These are phyloP conservation scores for Miniopterus natalensis DNA, from an alignment of 2,113 vertebrate species.

Conservation along the genomic window DNA sequence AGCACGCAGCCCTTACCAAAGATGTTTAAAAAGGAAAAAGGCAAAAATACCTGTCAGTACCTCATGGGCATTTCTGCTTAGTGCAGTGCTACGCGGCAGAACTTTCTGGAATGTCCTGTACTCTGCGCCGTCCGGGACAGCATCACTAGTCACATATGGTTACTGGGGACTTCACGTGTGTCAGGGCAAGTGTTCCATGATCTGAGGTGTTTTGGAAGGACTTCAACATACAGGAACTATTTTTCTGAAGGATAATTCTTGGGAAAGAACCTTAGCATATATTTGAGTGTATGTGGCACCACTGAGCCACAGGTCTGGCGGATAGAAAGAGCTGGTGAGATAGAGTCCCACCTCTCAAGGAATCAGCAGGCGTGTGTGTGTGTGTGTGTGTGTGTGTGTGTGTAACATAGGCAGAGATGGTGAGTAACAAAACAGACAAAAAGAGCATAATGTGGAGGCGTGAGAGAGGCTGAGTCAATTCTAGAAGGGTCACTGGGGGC, in stretches of 20 bases:
- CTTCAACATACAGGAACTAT: background rate
- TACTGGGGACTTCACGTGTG: background rate
- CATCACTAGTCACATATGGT: background rate
- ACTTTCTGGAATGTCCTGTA: background rate
- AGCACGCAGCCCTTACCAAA: background rate
- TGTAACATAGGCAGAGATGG: background rate
- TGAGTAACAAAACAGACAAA: background rate
- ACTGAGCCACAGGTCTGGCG: background rate
- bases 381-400: background rate
- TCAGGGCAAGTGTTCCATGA: accelerated
- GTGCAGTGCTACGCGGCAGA: accelerated
- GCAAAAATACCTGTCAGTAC: background rate
- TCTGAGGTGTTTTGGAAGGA: background rate
- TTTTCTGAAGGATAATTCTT: background rate
- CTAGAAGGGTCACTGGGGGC: background rate
- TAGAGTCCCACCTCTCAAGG: accelerated
- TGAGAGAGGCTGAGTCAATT: background rate
- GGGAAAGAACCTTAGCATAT: background rate
- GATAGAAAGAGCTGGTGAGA: background rate
- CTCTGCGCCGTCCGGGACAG: accelerated
- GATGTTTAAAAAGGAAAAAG: background rate
- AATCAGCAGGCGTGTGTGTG: background rate
- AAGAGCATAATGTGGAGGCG: background rate
- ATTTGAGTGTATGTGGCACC: background rate
- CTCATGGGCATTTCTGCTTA: background rate